These are phyloP conservation scores for Colletes gigas DNA, from an alignment of 1,140 invertebrate species.

Conservation along the genomic window DNA sequence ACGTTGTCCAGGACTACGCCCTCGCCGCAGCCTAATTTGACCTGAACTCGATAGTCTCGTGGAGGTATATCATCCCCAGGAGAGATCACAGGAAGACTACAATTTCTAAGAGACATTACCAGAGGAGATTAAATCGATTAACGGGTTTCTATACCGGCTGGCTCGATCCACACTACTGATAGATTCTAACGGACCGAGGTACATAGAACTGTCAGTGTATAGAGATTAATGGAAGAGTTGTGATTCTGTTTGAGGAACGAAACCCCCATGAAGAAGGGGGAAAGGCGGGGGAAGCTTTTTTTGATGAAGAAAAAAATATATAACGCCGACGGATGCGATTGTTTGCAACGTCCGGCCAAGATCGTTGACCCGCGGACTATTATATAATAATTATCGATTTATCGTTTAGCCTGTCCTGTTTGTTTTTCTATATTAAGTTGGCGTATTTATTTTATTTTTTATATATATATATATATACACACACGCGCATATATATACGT, in stretches of 20 bases:
- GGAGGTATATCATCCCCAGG: constrained; percentile 42
- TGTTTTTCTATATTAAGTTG: constrained; percentile 67
- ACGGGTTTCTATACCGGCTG: constrained; percentile 29
- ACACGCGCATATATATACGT: not conserved
- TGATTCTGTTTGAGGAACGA: not conserved
- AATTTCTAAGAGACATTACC: constrained; percentile 53
- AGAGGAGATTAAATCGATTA: constrained; percentile 40
- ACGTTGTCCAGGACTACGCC: constrained; percentile 49
- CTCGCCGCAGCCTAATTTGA: constrained; percentile 67
- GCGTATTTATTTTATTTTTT: constrained; percentile 76
- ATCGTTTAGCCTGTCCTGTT: constrained; percentile 42
- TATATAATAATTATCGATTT: constrained; percentile 26
- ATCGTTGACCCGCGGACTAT: constrained; percentile 26
- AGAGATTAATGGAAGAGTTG: not conserved
- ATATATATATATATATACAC: constrained; percentile 47
- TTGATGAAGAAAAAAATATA: not conserved
- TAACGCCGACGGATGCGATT: not conserved
- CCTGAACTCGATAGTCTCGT: constrained; percentile 66
- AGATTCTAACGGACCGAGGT: constrained; percentile 19
- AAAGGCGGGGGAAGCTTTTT: not conserved
- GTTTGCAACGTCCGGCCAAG: not conserved
- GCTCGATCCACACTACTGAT: constrained; percentile 17
- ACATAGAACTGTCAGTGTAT: not conserved
- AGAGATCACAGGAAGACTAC: constrained; percentile 54
- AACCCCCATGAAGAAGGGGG: not conserved